Evolutionary conservation across 1,140 invertebrate genomes (phyloP).

Genomic region (Lepidurus apus): DNA sequence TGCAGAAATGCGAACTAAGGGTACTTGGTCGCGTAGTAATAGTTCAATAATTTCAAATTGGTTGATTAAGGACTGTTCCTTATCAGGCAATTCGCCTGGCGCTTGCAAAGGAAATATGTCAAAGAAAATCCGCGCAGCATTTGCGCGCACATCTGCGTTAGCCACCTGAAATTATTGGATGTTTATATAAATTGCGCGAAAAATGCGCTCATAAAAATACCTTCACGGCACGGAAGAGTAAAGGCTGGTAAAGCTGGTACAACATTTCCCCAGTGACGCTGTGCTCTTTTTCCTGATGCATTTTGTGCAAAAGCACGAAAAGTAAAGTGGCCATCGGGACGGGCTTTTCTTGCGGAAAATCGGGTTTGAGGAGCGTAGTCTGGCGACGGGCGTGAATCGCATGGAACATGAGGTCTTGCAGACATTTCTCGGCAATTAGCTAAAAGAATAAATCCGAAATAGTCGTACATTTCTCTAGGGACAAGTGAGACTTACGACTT

Average conservation of each 20-base stretch:
- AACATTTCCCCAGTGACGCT: background rate
- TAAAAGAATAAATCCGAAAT: background rate
- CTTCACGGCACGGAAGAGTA: background rate
- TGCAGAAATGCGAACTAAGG: background rate
- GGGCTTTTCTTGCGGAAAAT: background rate
- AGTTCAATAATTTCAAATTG: background rate
- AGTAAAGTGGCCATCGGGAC: background rate
- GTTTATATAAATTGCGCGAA: background rate
- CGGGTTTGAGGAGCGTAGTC: background rate
- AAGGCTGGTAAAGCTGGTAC: background rate
- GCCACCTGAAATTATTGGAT: background rate
- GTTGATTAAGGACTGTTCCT: background rate
- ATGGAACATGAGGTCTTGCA: background rate
- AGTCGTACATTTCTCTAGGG: no score
- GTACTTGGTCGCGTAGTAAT: background rate
- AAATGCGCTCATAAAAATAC: background rate
- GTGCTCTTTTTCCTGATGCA: background rate
- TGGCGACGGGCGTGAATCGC: background rate
- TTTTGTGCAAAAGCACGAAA: background rate
- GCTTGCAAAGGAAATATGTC: background rate
- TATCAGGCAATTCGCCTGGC: background rate
- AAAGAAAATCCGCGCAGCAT: background rate
- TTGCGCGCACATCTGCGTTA: background rate
- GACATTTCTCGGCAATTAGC: slow-evolving; percentile 6
- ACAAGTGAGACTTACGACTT: background rate